Evolutionary conservation across 92 coral and sea anemone species (phyloP).

Genomic region (Zoanthus sansibaricus): DNA sequence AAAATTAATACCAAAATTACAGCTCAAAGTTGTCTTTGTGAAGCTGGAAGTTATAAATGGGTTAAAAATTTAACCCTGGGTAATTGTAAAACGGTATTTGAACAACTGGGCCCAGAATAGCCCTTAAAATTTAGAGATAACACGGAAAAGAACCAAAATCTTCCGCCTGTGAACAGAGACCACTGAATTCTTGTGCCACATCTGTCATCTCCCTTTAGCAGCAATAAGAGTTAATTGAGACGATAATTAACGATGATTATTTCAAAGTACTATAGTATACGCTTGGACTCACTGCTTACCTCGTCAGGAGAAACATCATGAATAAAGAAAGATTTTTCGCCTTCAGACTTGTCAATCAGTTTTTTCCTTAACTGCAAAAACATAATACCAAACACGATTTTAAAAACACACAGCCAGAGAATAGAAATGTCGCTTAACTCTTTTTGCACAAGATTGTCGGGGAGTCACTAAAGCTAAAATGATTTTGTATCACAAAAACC

Average conservation of each 20-base stretch:
- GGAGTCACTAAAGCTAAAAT: no score
- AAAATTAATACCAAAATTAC: no score
- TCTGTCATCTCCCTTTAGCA: no score
- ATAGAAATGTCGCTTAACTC: neutral
- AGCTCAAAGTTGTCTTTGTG: no score
- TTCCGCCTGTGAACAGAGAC: neutral
- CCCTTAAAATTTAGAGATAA: no score
- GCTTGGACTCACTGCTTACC: slow-evolving; percentile 56
- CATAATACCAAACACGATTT: neutral
- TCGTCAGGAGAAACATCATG: slow-evolving; percentile 81
- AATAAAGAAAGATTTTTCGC: slow-evolving; percentile 66
- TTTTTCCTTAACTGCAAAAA: slow-evolving; percentile 71
- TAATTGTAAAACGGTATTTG: no score
- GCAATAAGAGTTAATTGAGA: neutral
- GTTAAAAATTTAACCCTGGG: no score
- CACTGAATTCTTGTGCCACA: neutral
- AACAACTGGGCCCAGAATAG: no score
- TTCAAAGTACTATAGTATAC: neutral
- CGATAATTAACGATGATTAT: slow-evolving; percentile 1
- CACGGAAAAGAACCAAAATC: no score
- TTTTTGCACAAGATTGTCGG: neutral
- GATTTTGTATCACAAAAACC: no score
- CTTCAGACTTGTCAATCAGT: slow-evolving; percentile 64
- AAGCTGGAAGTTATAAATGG: no score
- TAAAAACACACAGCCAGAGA: neutral